Conservation (phyloP, 2,113 vertebrate genomes). For the Balaenoptera acutorostrata region DNA sequence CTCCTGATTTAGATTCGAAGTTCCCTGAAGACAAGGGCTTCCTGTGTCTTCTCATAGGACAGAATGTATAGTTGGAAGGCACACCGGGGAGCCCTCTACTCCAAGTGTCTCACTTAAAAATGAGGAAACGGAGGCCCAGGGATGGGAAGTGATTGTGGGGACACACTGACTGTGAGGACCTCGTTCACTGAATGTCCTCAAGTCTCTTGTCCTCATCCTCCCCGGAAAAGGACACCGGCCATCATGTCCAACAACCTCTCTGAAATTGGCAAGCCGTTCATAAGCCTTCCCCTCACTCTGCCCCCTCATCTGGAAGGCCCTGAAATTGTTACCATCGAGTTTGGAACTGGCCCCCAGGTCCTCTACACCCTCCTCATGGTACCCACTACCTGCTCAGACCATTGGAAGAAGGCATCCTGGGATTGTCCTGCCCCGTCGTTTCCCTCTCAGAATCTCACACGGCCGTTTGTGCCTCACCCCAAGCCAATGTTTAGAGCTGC, state of each 20-base stretch:
- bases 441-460: neutral
- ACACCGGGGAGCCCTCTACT: neutral
- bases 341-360: neutral
- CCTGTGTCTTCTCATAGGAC: neutral
- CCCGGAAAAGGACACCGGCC: neutral
- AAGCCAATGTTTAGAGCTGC: neutral
- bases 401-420: rapidly evolving
- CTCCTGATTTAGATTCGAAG: neutral
- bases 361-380: neutral
- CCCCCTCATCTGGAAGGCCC: neutral
- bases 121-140: neutral
- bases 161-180: neutral
- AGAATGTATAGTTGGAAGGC: neutral
- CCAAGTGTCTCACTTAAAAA: neutral
- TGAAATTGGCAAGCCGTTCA: rapidly evolving
- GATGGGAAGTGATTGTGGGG: neutral
- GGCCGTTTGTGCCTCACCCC: rapidly evolving
- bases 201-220: neutral
- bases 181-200: neutral
- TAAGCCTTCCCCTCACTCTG: neutral
- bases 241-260: neutral
- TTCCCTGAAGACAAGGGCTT: neutral
- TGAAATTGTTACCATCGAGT: neutral
- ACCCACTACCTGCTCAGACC: neutral
- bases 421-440: neutral